Base-by-base conservation (phyloP, 2,888 invertebrate genomes). In the Diarsia brunnea region DNA sequence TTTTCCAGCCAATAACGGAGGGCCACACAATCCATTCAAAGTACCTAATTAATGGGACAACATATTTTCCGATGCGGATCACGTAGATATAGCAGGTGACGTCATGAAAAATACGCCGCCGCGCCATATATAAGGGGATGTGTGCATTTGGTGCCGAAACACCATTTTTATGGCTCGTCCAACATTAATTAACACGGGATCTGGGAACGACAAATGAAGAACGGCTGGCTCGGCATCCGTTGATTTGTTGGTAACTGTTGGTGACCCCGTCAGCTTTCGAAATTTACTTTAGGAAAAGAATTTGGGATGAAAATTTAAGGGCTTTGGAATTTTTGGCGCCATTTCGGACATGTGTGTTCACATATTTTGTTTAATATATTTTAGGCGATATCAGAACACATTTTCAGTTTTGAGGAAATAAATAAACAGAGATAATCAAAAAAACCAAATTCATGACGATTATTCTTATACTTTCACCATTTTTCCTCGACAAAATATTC, bases 1-100 rank as follows among this genome's bases (percentile, higher is more conserved):
- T 94, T 94, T 93, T 93, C 93, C 92, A 92, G 89, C 93, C 93
- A 94, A 94, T 94, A 93, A 92, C 92, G 90, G 88, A 85, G 80
- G 82, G 88, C 90, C 89, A 87, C 89, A 90, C 91, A 92, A 94
- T 93, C 94, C 94, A 92, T 94, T 92, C 91, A 92, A 93, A 94
- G 93, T 93, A 90, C 90, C 92, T 94, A 94, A 95, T 95, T 95
- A 95, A 95, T 95, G 93, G 94, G 90, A 89, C 89, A 91, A 91
- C 92, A 94, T 94, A 94, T 94, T 93, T 95, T 91, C 89, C 85
- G 82, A 94, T 90, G 89, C 92, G 89, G 89, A 91, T 93, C 94
- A 92, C 93, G 93, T 94, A 91, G 90, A 87, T 85, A 86, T 84
- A 87, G 87, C 94, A 93, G 93, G 94, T 94, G 94, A 93, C 91